Base-by-base conservation (phyloP, 37 sponge, comb jelly and placozoan genomes). In the Halichondria panicea region DNA sequence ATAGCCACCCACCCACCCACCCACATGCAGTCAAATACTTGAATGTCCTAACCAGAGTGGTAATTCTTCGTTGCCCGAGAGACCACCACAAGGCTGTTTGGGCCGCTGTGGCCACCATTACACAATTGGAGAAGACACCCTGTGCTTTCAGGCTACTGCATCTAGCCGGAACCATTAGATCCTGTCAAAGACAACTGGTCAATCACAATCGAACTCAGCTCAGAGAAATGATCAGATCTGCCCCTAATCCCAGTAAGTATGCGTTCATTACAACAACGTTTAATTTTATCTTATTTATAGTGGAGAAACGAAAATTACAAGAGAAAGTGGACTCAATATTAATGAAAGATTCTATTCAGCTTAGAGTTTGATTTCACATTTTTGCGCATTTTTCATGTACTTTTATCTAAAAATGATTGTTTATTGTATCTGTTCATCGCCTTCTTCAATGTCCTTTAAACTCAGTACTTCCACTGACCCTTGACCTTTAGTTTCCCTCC, bases 371-470 rank as follows among this genome's bases (percentile, higher is more conserved):
- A 57, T 19, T 24, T 22, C 12, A 59, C 18, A 59, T 59, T 8
- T 24, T 24, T 59, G 52, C 11, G 18, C n/a, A 27, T 12, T 59
- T 7, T 24, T 12, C 25, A 24, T 33, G 64, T n/a, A 30, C 36
- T 5, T 5, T n/a, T 19, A 34, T 12, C 27, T 59, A 8, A 12
- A 24, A 19, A 15, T 45, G 12, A 28, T 70, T 6, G n/a, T 36
- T 63, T 36, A 76, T 76, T 22, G 33, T 21, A 76, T 4, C 53
- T 52, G 64, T 74, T 92, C 93, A 53, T 96, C 96, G 35, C 91
- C 91, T 64, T 96, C 93, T 42, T 82, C 91, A n/a, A 96, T 72
- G 61, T 93, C 96, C 68, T 89, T 92, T 46, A 96, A 63, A 71
- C 80, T 93, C 42, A 96, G 68, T 4, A 96, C 88, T 50, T 96